Conservation (phyloP, 2,113 vertebrate genomes). For the Fukomys damarensis region DNA sequence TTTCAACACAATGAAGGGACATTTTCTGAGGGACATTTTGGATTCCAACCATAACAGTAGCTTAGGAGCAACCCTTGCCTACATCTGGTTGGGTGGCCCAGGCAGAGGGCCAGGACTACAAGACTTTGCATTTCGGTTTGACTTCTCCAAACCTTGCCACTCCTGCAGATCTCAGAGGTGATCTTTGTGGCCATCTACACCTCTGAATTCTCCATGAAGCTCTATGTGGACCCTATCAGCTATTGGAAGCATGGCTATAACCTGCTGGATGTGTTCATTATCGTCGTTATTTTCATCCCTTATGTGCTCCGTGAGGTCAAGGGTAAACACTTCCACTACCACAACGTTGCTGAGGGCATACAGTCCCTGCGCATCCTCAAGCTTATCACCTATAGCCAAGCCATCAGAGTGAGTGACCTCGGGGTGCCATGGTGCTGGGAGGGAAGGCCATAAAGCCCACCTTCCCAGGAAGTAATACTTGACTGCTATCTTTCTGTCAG, state of each 20-base stretch:
- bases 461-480: not conserved
- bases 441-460: not conserved
- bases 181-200: slow-evolving; percentile 69
- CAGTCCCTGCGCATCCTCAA: slow-evolving; percentile 70
- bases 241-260: slow-evolving; percentile 74
- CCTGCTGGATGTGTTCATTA: not conserved
- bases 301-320: accelerated
- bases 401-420: slow-evolving; percentile 68
- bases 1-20: not conserved
- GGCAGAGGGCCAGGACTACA: not conserved
- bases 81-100: not conserved
- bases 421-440: not conserved
- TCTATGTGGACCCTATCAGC: not conserved
- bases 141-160: not conserved
- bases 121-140: not conserved
- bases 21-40: not conserved
- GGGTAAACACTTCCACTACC: not conserved
- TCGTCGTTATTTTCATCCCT: slow-evolving; percentile 45
- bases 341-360: slow-evolving; percentile 12
- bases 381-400: slow-evolving; percentile 65
- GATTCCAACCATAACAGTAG: not conserved
- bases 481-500: not conserved
- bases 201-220: slow-evolving; percentile 71
- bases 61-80: not conserved
- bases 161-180: slow-evolving; percentile 74